phyloP scores from a whole-genome alignment of 2,797 vertebrate species.

The Loris lydekkerianus region DNA sequence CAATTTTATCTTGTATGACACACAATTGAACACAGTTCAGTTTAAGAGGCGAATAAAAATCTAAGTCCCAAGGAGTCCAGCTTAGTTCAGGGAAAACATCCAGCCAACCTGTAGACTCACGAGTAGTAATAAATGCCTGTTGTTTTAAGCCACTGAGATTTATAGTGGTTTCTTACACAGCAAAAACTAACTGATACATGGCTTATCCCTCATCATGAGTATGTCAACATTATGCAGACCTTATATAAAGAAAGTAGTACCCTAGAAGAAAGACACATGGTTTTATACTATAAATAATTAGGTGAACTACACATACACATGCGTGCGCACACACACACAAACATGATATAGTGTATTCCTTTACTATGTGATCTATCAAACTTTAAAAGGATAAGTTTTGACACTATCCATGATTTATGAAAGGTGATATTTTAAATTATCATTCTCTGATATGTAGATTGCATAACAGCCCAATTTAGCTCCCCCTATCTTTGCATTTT shows the following conservation, averaged over 20 bases:
- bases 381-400: background rate
- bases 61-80: background rate
- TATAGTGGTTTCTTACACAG: background rate
- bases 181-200: slow-evolving; percentile 32
- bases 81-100: slow-evolving; percentile 49
- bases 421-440: background rate
- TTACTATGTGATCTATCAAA: slow-evolving; percentile 37
- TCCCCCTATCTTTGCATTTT: background rate
- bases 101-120: background rate
- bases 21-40: background rate
- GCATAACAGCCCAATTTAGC: background rate
- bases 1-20: background rate
- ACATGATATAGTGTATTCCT: background rate
- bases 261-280: background rate
- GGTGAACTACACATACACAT: background rate
- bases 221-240: slow-evolving; percentile 7
- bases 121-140: slow-evolving; percentile 14
- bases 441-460: background rate
- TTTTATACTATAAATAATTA: background rate
- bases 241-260: background rate
- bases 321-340: background rate
- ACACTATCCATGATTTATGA: background rate
- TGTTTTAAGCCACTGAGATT: slow-evolving; percentile 44
- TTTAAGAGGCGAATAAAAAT: background rate
- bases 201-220: background rate